These are phyloP conservation scores for Lamellibrachia luymesi DNA, from an alignment of 1,140 invertebrate species.

Conservation along the genomic window DNA sequence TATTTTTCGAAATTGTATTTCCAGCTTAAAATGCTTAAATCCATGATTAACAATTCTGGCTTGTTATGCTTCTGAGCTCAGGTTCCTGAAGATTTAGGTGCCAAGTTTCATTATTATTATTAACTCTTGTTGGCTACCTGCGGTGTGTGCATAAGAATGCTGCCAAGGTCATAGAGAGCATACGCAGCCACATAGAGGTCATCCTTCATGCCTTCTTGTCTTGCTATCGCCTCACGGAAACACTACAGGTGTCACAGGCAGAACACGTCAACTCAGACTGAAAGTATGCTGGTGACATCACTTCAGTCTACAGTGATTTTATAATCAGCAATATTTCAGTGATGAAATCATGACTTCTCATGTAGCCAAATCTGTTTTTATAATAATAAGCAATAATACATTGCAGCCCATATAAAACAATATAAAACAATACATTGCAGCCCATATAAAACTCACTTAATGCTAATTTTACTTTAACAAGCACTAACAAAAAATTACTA, in stretches of 20 bases:
- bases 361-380: background rate
- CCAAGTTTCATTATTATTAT: too few species aligned
- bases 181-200: conserved; percentile 70
- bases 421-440: too few species aligned
- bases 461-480: background rate
- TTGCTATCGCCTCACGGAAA: conserved; percentile 58
- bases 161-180: conserved; percentile 68
- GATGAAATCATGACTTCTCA: background rate
- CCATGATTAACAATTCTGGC: too few species aligned
- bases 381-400: background rate
- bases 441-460: background rate
- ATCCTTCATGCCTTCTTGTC: conserved; percentile 54
- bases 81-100: too few species aligned
- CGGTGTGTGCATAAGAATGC: conserved; percentile 58
- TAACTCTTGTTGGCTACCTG: conserved; percentile 56
- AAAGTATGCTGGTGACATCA: background rate
- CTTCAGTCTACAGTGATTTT: background rate
- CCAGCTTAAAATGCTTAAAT: too few species aligned
- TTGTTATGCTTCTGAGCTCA: too few species aligned
- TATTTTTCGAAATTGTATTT: too few species aligned
- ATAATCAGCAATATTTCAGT: background rate
- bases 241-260: conserved; percentile 39
- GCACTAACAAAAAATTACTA: background rate
- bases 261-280: background rate
- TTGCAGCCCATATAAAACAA: too few species aligned